A percentile compares a stretch with the other conserved stretches of the same genome.
phyloP scores from a whole-genome alignment of 1,140 invertebrate genomes.

The Hirudo medicinalis region DNA sequence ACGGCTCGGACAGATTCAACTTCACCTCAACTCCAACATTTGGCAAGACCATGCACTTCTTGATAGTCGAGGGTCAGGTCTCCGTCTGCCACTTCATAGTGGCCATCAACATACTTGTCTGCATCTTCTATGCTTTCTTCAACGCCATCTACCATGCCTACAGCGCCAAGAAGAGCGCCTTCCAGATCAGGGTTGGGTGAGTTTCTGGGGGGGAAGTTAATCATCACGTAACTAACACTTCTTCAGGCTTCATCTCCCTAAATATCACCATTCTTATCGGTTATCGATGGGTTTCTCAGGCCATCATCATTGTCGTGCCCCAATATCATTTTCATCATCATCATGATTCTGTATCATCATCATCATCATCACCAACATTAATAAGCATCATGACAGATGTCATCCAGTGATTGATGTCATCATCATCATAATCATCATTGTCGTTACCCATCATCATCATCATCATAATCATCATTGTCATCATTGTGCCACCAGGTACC shows the following conservation, averaged over 20 bases:
- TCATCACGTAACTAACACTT: too few species aligned
- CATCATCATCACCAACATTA: too few species aligned
- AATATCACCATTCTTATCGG: too few species aligned
- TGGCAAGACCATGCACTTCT: background rate
- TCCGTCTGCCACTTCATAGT: conserved; percentile 12
- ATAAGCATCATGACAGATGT: too few species aligned
- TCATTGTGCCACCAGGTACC: background rate
- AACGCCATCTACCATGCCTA: conserved; percentile 10
- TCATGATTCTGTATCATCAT: background rate
- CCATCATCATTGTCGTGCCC: too few species aligned
- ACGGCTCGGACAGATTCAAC: background rate
- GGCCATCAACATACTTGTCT: conserved; percentile 12
- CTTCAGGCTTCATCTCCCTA: too few species aligned
- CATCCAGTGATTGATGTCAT: too few species aligned
- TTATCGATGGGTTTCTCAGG: too few species aligned
- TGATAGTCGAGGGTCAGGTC: background rate
- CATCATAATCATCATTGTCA: background rate
- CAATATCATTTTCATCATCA: too few species aligned
- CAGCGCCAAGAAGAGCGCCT: conserved; percentile 5
- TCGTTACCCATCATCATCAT: too few species aligned
- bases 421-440: too few species aligned
- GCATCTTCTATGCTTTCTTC: conserved; percentile 15
- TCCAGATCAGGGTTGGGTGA: conserved; percentile 6
- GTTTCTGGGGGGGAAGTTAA: background rate
- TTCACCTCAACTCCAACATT: background rate